Conservation (phyloP, 2,113 vertebrate species). For the Etheostoma spectabile region DNA sequence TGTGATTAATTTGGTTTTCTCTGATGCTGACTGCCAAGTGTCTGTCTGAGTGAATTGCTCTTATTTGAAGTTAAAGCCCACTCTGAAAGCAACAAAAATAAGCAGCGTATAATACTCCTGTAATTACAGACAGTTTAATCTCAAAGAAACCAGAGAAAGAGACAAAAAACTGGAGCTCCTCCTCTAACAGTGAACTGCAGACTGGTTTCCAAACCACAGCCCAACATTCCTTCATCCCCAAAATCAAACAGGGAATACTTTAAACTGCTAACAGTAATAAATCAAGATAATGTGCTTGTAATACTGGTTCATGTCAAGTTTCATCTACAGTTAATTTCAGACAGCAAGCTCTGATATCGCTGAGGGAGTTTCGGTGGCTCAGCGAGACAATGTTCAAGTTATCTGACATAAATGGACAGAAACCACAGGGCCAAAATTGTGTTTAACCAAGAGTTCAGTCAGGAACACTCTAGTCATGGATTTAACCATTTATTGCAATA, state of each 20-base stretch:
- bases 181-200: constrained; percentile 10
- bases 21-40: constrained; percentile 30
- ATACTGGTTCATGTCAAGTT: constrained; percentile 15
- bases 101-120: constrained; percentile 21
- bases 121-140: constrained; percentile 25
- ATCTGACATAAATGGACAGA: background rate
- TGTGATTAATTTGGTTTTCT: constrained; percentile 15
- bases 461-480: too few relatives aligned
- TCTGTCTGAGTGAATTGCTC: constrained; percentile 13
- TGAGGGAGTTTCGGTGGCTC: background rate
- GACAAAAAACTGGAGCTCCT: constrained; percentile 13
- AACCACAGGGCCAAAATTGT: background rate
- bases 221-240: background rate
- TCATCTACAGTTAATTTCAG: background rate
- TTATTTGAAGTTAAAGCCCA: constrained; percentile 6
- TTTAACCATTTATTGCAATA: too few relatives aligned
- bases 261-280: constrained; percentile 20
- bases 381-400: background rate
- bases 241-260: constrained; percentile 22
- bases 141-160: constrained; percentile 20
- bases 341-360: constrained; percentile 6
- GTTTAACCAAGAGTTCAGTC: background rate
- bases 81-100: constrained; percentile 7
- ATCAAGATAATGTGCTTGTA: constrained; percentile 4
- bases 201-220: background rate